Evolutionary conservation across 1,140 invertebrate genomes (phyloP), one percentile per base, ranked within the genome.

Genomic region (Cotesia glomerata): DNA sequence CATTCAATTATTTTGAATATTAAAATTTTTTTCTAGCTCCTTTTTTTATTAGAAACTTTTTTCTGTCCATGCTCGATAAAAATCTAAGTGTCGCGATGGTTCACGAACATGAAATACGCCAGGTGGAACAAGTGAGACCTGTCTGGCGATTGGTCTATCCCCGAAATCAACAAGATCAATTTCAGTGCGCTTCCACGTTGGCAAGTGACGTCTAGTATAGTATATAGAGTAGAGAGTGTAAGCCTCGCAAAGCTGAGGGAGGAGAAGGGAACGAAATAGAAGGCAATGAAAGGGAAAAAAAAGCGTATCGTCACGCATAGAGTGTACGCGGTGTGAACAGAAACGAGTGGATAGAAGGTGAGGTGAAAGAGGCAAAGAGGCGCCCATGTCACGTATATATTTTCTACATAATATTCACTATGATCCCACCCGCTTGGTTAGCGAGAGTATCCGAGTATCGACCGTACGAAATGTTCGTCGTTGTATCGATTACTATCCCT

Each of bases 401-500:
- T 70, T 75, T 73, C 67, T 63, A 74, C 72, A 74, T 74, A 74
- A 70, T 69, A 66, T 69, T 67, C 45, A 67, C 73, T 67, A 52
- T 67, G 62, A 64, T 71, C 64, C 58, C 69, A 71, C 73, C 63
- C 73, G 73, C 70, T 45, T 65, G 54, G 62, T 64, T 65, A 72
- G 69, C 65, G 63, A 61, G 66, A 70, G 59, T 78, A 75, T 75
- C 74, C 72, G 74, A 77, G 75, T 77, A 76, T 77, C 75, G 75
- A 76, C 67, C 75, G 73, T 74, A 78, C 75, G 78, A 77, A 76
- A 74, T 75, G 71, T 77, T 78, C 76, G 71, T 67, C 74, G 75
- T 45, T 45, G 39, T 80, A 80, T 80, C 78, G 78, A 80, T 80
- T 80, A 77, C 76, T 76, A 74, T 73, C 68, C 61, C 64, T 64